These are phyloP conservation scores for Myotis brandtii DNA, from an alignment of 2,113 vertebrate species.

Conservation along the genomic window DNA sequence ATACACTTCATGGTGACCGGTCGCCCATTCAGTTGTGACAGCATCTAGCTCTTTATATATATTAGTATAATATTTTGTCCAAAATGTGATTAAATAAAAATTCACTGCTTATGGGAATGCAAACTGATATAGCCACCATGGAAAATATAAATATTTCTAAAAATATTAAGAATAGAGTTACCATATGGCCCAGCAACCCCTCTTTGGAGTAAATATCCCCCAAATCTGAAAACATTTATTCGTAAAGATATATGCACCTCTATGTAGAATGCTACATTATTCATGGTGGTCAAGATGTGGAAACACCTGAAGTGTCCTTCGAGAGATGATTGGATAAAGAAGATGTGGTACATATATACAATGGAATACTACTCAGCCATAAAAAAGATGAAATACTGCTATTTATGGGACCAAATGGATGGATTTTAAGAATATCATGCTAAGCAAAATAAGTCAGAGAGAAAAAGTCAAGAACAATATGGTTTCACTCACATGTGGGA, in stretches of 20 bases:
- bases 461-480: neutral
- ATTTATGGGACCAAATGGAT: neutral
- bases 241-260: neutral
- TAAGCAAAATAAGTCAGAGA: neutral
- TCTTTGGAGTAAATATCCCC: neutral
- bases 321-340: neutral
- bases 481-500: neutral
- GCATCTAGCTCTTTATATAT: no score
- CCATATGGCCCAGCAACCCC: neutral
- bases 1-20: no score
- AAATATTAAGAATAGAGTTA: neutral
- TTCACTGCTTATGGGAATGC: neutral
- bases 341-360: neutral
- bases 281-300: neutral
- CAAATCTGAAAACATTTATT: neutral
- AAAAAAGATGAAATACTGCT: neutral
- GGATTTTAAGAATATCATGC: neutral
- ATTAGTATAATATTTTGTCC: neutral
- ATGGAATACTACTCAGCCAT: neutral
- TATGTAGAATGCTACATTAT: neutral
- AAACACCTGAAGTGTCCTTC: neutral
- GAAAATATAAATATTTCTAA: neutral
- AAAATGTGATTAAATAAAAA: slow-evolving; percentile 31
- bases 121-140: neutral
- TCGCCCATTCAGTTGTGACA: no score